A percentile compares a stretch with the other conserved stretches of the same genome.
Conservation (phyloP, 2,888 invertebrate genomes). For the Dicranocentrus wangi region DNA sequence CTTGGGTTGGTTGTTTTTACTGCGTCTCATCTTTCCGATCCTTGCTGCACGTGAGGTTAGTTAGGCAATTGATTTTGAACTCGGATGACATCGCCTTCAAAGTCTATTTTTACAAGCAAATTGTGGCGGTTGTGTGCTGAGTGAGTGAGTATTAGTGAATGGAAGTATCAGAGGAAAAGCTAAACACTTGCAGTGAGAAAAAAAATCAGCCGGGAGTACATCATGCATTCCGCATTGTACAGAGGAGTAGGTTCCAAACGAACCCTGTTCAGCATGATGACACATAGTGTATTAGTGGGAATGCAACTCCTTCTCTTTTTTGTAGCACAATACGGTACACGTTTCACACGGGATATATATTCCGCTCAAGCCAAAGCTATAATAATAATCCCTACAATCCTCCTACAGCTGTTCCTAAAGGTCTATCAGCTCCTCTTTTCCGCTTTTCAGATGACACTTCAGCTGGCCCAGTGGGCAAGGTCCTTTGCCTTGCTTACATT, state of each 20-base stretch:
- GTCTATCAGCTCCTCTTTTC: too few relatives aligned
- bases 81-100: slow-evolving; percentile 59
- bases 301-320: too few relatives aligned
- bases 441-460: slow-evolving; percentile 58
- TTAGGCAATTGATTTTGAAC: slow-evolving; percentile 62
- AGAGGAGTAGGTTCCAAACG: background rate
- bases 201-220: slow-evolving; percentile 21
- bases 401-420: slow-evolving; percentile 45
- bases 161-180: background rate
- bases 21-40: slow-evolving; percentile 31
- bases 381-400: background rate
- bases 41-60: slow-evolving; percentile 50
- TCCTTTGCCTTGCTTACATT: slow-evolving; percentile 36
- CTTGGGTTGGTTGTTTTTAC: slow-evolving; percentile 27
- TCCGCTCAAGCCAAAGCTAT: background rate
- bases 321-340: background rate
- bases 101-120: slow-evolving; percentile 58
- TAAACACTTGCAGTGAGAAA: background rate
- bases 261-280: background rate
- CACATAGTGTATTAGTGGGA: too few relatives aligned
- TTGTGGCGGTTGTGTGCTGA: background rate
- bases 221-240: background rate
- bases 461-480: slow-evolving; percentile 50
- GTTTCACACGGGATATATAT: background rate
- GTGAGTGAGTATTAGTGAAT: background rate